Evolutionary conservation across 1,140 invertebrate genomes (phyloP).

Genomic region (Colletes gigas): DNA sequence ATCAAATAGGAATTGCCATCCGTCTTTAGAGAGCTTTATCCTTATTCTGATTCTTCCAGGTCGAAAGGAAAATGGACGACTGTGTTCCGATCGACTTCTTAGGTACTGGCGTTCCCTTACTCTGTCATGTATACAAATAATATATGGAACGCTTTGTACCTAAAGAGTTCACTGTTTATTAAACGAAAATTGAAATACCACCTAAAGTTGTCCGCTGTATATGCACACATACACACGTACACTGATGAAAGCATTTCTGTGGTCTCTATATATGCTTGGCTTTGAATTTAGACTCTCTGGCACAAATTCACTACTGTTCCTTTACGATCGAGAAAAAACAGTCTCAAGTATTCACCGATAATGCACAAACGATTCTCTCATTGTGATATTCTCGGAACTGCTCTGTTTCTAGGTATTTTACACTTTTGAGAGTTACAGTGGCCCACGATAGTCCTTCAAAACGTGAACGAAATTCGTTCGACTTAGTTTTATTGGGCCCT

Average conservation of each 20-base stretch:
- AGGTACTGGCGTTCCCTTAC: neutral
- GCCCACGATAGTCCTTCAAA: too few relatives aligned
- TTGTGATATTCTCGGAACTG: neutral
- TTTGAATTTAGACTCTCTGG: conserved; percentile 8
- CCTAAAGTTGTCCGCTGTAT: conserved; percentile 3
- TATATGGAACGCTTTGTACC: neutral
- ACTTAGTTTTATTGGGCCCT: too few relatives aligned
- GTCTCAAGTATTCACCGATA: neutral
- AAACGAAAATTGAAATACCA: neutral
- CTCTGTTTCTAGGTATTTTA: neutral
- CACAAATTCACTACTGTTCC: conserved; percentile 2
- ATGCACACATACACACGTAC: neutral
- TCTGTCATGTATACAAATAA: neutral
- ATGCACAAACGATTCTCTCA: neutral
- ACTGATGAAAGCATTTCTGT: conserved; percentile 17
- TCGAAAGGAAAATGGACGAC: neutral
- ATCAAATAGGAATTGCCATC: neutral
- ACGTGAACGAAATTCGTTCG: too few relatives aligned
- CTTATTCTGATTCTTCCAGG: neutral
- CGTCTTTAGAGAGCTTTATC: neutral
- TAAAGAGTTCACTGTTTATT: neutral
- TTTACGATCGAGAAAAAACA: neutral
- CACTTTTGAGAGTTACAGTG: too few relatives aligned
- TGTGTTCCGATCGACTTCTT: neutral
- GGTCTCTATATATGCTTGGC: conserved; percentile 16